These are phyloP conservation scores for Cephus pygmeus DNA, from an alignment of 2,888 invertebrate species.

Conservation along the genomic window DNA sequence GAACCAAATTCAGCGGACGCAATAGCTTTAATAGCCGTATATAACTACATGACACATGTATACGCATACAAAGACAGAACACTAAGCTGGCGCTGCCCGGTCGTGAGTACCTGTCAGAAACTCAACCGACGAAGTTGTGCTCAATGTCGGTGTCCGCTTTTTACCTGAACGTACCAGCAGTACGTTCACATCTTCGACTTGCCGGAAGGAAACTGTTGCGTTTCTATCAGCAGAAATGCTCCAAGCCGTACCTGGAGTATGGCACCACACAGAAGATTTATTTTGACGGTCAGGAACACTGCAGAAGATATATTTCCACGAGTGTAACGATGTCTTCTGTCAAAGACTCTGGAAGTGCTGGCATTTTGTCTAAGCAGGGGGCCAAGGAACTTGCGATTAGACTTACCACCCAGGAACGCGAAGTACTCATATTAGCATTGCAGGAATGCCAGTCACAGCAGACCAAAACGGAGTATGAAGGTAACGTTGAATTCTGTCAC, in stretches of 20 bases:
- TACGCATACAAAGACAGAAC: no score
- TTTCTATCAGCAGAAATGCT: background rate
- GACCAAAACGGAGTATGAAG: conserved; percentile 83
- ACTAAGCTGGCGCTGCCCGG: background rate
- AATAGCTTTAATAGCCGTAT: no score
- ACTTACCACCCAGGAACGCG: conserved; percentile 79
- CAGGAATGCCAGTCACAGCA: conserved; percentile 80
- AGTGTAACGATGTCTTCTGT: conserved; percentile 20
- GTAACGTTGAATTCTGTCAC: conserved; percentile 64
- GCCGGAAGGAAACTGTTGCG: background rate
- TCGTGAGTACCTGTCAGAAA: background rate
- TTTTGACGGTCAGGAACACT: background rate
- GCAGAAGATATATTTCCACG: background rate
- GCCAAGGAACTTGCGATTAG: conserved; percentile 80
- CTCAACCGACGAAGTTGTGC: background rate
- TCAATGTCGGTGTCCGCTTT: background rate
- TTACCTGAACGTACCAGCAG: background rate
- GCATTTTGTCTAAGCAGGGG: conserved; percentile 73
- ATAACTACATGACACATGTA: no score
- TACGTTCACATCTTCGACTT: background rate
- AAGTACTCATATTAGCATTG: conserved; percentile 75
- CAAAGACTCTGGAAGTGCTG: conserved; percentile 54
- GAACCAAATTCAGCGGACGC: no score
- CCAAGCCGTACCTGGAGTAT: background rate
- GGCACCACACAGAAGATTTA: background rate